Base-by-base conservation (phyloP, 2,113 vertebrate species). In the Pachyramphus minor region DNA sequence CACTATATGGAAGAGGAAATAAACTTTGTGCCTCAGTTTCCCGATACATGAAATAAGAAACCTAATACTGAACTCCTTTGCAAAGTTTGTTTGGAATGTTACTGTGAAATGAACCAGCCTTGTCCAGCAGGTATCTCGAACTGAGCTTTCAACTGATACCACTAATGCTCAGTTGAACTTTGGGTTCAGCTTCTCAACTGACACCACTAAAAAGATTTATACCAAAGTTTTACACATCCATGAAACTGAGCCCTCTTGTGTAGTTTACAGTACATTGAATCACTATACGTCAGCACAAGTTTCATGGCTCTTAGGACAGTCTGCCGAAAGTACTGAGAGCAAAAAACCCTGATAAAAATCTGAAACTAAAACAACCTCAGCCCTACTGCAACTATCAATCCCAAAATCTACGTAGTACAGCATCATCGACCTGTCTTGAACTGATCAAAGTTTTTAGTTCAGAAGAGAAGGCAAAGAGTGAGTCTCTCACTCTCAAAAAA, bases 11-110 rank as follows among this genome's bases (percentile, higher is more conserved):
- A 56, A 69, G 15, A 68, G 27, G 59, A 21, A 66, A 62, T 24
- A 63, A 73, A 68, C 4, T 66, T 68, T 64, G 17, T 79, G 80
- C 87, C 94, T 97, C 80, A 39, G 77, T 89, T 94, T 95, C 84
- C 44, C n/a, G 27, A 52, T 22, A 12, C 0, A 0, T 31, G 27
- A 89, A 85, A 44, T 25, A 37, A 56, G n/a, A 82, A 72, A 67
- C 3, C 3, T 21, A 14, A 74, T 6, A 79, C 14, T 37, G 55
- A 73, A 44, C 53, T 62, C 39, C 41, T 92, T 24, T 8, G 19
- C 49, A 87, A 91, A 84, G 72, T 71, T 90, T 72, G 77, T 89
- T 93, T 85, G 44, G 78, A 77, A 72, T 5, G 8, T 56, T 47
- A 21, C 52, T 3, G 21, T 59, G 45, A 50, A 93, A 86, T 28